Percentiles rank a stretch among this genome's conserved stretches.
Evolutionary conservation across 2,797 vertebrate genomes (phyloP).

Genomic region (Vireo griseus): DNA sequence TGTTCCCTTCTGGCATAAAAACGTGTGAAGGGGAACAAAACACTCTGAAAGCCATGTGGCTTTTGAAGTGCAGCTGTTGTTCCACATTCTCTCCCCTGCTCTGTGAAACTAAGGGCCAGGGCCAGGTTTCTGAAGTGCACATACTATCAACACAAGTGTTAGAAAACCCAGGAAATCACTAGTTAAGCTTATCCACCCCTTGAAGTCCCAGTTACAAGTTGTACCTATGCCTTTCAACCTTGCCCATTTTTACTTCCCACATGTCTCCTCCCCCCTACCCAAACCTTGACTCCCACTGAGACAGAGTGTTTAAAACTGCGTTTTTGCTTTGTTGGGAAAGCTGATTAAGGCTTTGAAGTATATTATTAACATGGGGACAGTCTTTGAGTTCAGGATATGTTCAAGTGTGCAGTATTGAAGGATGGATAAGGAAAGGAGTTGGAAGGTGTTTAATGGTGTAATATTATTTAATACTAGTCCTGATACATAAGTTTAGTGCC

Average conservation of each 20-base stretch:
- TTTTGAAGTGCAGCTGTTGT: slow-evolving; percentile 69
- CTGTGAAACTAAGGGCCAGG: slow-evolving; percentile 23
- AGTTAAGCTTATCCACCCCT: slow-evolving; percentile 44
- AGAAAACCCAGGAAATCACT: slow-evolving; percentile 49
- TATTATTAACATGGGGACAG: neutral
- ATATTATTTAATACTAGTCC: neutral
- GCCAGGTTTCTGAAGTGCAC: slow-evolving; percentile 56
- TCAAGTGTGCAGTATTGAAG: neutral
- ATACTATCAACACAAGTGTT: slow-evolving; percentile 26
- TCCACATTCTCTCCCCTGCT: slow-evolving; percentile 37
- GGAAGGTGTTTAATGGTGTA: neutral
- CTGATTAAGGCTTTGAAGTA: slow-evolving; percentile 26
- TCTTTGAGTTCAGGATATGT: neutral
- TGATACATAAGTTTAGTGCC: neutral
- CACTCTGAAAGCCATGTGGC: slow-evolving; percentile 50
- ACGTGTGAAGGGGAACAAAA: slow-evolving; percentile 61
- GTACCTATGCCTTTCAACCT: slow-evolving; percentile 33
- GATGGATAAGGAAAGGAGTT: neutral
- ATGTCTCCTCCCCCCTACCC: neutral
- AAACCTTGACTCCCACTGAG: slow-evolving; percentile 15
- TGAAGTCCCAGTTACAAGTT: slow-evolving; percentile 38
- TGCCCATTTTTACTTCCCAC: neutral
- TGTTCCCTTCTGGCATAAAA: slow-evolving; percentile 63
- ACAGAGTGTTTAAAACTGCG: neutral
- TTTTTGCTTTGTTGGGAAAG: slow-evolving; percentile 1